Evolutionary conservation across 2,888 invertebrate species (phyloP).

Genomic region (Synergus laeviventris): DNA sequence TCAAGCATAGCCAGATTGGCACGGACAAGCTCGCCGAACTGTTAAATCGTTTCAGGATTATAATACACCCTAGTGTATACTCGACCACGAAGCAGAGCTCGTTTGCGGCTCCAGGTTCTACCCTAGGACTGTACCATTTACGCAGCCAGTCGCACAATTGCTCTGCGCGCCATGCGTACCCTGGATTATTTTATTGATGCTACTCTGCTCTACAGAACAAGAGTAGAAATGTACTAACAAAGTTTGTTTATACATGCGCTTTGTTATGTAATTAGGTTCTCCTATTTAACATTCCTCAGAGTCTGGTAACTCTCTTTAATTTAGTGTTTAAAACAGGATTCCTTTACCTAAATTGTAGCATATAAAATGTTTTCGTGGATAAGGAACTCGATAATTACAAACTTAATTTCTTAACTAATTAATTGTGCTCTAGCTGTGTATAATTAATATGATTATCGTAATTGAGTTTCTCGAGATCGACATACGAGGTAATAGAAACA

Average conservation of each 20-base stretch:
- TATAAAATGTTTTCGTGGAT: too few relatives aligned
- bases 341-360: too few relatives aligned
- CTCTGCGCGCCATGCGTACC: slow-evolving; percentile 48
- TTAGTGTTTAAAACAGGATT: background rate
- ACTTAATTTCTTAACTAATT: too few relatives aligned
- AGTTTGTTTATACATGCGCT: slow-evolving; percentile 3
- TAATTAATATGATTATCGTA: slow-evolving; percentile 2
- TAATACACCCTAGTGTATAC: slow-evolving; percentile 52
- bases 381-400: too few relatives aligned
- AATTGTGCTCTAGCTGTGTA: too few relatives aligned
- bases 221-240: background rate
- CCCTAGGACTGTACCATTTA: slow-evolving; percentile 46
- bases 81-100: slow-evolving; percentile 49
- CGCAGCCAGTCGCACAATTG: slow-evolving; percentile 54
- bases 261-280: slow-evolving; percentile 13
- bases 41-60: slow-evolving; percentile 54
- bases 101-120: slow-evolving; percentile 50
- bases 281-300: background rate
- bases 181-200: slow-evolving; percentile 34
- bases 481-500: background rate
- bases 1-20: slow-evolving; percentile 25
- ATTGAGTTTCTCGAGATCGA: background rate
- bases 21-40: slow-evolving; percentile 41
- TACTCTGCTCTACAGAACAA: slow-evolving; percentile 5
- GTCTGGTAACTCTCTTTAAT: background rate